Evolutionary conservation across 2,797 vertebrate species (phyloP), one percentile per base, ranked within the genome.

Genomic region (Rhinogobio ventralis): DNA sequence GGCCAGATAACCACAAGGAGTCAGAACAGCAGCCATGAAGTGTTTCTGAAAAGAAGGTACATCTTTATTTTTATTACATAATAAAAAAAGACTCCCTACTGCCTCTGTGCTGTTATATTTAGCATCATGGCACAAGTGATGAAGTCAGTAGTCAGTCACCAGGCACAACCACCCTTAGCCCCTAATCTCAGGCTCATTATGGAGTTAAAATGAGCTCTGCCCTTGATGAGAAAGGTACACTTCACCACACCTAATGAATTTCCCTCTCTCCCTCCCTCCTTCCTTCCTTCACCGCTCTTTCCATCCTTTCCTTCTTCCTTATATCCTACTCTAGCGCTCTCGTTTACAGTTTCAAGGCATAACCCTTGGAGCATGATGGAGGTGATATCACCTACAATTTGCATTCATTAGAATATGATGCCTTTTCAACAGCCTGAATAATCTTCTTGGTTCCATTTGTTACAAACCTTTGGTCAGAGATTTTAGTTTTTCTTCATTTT

Each of bases 141-240:
- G 82, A 49, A 73, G 55, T 51, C 83, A 72, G 76, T 76, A 85
- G 67, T 72, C 83, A 30, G 76, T 85, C 68, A 64, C 67, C 68
- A n/a, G 15, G 23, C 76, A 62, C 76, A 73, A 85, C 76, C 76
- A 45, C 82, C 66, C 67, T 79, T 49, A 85, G 83, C 76, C 76
- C 67, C 55, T 79, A 85, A 73, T 73, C 76, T 85, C 83, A 73
- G 67, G 67, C 83, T 85, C 76, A 85, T 85, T 85, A 79, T 62
- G 8, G 83, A 79, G 83, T 73, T 85, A 73, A 85, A 79, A 85
- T 30, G 82, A 84, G 74, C 64, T 84, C 51, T 78, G 82, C 14
- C 51, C 39, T 60, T 60, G 66, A 84, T 78, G 83, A 72, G 42
- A 69, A 79, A 30, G 23, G 76, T 85, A 73, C 76, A 79, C 42